Evolutionary conservation across 2,888 invertebrate genomes (phyloP).

Genomic region (Leuctra nigra): DNA sequence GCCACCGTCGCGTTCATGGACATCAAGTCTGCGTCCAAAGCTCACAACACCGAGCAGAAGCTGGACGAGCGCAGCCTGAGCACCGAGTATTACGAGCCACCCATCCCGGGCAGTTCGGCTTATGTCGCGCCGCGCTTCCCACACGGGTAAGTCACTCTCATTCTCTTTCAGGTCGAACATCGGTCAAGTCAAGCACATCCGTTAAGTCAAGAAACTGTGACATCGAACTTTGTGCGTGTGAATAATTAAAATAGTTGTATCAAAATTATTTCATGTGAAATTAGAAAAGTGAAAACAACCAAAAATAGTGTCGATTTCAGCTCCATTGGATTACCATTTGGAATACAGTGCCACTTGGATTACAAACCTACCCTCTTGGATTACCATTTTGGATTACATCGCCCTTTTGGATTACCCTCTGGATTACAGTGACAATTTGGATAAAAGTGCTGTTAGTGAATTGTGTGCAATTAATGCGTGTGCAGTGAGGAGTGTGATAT

Average conservation of each 20-base stretch:
- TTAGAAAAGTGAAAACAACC: too few relatives aligned
- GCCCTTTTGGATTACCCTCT: constrained; percentile 12
- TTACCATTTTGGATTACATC: constrained; percentile 16
- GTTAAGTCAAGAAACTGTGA: too few relatives aligned
- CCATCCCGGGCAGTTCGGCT: constrained; percentile 53
- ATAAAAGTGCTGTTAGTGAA: background rate
- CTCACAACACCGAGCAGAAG: constrained; percentile 81
- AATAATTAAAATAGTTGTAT: too few relatives aligned
- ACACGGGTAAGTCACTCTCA: constrained; percentile 46
- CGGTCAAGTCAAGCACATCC: too few relatives aligned
- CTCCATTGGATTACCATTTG: constrained; percentile 9
- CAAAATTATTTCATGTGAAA: too few relatives aligned
- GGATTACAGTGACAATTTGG: constrained; percentile 15
- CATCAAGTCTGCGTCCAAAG: constrained; percentile 92
- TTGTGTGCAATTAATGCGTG: background rate
- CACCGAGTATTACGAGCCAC: constrained; percentile 87
- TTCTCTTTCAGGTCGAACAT: too few relatives aligned
- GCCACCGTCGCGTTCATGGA: constrained; percentile 94
- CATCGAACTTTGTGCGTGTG: too few relatives aligned
- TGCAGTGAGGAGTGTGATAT: background rate
- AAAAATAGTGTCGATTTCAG: too few relatives aligned
- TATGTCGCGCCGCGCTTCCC: constrained; percentile 45
- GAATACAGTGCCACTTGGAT: constrained; percentile 23
- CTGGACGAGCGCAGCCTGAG: constrained; percentile 80
- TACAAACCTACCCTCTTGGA: too few relatives aligned